Conservation (phyloP, 2,888 invertebrate genomes). For the Villa cingulata region DNA sequence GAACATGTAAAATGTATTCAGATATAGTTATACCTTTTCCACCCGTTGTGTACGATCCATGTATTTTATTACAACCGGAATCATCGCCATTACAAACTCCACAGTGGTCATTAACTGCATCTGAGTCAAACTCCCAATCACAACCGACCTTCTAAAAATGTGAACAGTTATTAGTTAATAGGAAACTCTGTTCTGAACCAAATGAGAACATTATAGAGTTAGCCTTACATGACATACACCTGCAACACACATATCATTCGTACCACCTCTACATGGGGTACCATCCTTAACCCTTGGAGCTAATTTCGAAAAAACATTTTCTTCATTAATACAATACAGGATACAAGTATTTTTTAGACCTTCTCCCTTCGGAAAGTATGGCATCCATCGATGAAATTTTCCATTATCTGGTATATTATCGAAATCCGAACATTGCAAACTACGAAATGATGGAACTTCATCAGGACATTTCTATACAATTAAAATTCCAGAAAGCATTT, state of each 20-base stretch:
- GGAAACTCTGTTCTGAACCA: background rate
- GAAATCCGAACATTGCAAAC: constrained; percentile 37
- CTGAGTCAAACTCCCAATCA: constrained; percentile 49
- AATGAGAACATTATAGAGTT: too few species aligned
- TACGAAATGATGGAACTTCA: constrained; percentile 33
- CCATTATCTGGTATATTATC: constrained; percentile 37
- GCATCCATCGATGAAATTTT: constrained; percentile 37
- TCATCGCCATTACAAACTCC: constrained; percentile 57
- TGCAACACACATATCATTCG: constrained; percentile 48
- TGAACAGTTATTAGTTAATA: background rate
- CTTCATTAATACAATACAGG: constrained; percentile 47
- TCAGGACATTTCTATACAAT: constrained; percentile 34
- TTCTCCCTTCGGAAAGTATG: constrained; percentile 35
- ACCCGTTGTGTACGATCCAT: constrained; percentile 40
- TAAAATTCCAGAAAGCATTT: background rate
- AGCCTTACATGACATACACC: constrained; percentile 45
- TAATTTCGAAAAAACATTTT: constrained; percentile 43
- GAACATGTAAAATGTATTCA: background rate
- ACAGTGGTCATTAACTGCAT: constrained; percentile 50
- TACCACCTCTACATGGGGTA: constrained; percentile 47
- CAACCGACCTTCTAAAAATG: constrained; percentile 47
- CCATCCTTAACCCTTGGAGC: constrained; percentile 48
- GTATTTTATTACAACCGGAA: constrained; percentile 45
- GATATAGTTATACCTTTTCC: constrained; percentile 23
- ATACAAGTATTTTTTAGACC: constrained; percentile 39